Conservation (phyloP, 35 echinoderm and acorn worm genomes). For the Diadema setosum region DNA sequence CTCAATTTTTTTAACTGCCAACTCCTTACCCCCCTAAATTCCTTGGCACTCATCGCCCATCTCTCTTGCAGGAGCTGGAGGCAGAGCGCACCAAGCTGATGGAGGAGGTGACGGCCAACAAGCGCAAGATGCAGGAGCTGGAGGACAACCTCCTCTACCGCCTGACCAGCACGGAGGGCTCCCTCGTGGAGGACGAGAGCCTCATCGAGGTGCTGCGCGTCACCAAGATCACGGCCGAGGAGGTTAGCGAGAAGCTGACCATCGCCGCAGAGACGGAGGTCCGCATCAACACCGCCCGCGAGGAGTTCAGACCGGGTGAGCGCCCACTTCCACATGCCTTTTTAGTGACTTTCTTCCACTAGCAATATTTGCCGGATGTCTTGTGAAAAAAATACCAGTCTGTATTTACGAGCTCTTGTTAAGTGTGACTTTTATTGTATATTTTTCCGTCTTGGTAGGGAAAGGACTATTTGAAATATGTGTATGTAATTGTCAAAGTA, state of each 20-base stretch:
- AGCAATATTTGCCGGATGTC: no score
- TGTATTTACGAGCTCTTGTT: no score
- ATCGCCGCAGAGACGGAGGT: conserved; percentile 93
- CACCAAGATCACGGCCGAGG: conserved; percentile 91
- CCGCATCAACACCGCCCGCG: conserved; percentile 95
- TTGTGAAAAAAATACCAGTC: no score
- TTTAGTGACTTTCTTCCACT: no score
- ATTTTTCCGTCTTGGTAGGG: no score
- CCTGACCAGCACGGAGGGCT: conserved; percentile 91
- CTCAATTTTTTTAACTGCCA: no score
- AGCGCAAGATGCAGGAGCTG: conserved; percentile 96
- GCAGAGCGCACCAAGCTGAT: conserved; percentile 91
- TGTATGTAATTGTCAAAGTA: no score
- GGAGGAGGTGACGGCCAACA: conserved; percentile 98
- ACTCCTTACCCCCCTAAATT: no score
- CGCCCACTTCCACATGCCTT: background rate
- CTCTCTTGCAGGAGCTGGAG: conserved; percentile 73
- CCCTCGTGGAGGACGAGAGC: conserved; percentile 92
- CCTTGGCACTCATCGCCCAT: no score
- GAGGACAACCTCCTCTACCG: conserved; percentile 95
- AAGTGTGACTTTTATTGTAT: no score
- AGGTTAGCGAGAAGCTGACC: conserved; percentile 92
- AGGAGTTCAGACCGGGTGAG: conserved; percentile 94
- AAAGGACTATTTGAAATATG: no score
- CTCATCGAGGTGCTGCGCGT: conserved; percentile 91